Evolutionary conservation across 2,888 invertebrate species (phyloP).

Genomic region (Hirtodrosophila confusa): DNA sequence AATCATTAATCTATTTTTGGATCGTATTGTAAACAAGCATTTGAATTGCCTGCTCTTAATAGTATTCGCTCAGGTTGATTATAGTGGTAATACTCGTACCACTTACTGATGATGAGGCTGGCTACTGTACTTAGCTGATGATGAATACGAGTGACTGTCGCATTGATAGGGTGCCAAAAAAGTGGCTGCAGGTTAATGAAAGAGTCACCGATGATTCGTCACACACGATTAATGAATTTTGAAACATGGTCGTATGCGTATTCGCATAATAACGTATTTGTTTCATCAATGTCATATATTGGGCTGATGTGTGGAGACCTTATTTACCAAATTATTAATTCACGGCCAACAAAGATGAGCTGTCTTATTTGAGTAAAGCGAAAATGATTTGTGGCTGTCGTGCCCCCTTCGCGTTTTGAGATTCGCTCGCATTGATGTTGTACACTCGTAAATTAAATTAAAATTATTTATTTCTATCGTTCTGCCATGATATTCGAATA

Average conservation of each 20-base stretch:
- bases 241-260: conserved; percentile 16
- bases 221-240: conserved; percentile 60
- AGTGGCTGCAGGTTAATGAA: conserved; percentile 50
- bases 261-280: neutral
- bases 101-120: conserved; percentile 26
- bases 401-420: conserved; percentile 11
- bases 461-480: conserved; percentile 34
- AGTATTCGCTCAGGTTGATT: conserved; percentile 39
- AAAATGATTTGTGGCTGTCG: conserved; percentile 42
- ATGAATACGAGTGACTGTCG: conserved; percentile 37
- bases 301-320: conserved; percentile 5
- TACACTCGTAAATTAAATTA: conserved; percentile 19
- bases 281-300: conserved; percentile 51
- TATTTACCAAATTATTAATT: conserved; percentile 47
- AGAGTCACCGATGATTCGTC: conserved; percentile 56
- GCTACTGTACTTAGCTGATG: conserved; percentile 49
- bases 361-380: conserved; percentile 30
- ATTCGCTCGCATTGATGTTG: neutral
- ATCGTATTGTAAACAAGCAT: conserved; percentile 61
- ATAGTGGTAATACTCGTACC: conserved; percentile 21
- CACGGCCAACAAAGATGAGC: conserved; percentile 53
- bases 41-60: conserved; percentile 59
- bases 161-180: conserved; percentile 61
- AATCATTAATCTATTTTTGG: conserved; percentile 76
- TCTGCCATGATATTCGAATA: conserved; percentile 34